A percentile compares a stretch with the other conserved stretches of the same genome.
Evolutionary conservation across 2,113 vertebrate species (phyloP).

Genomic region (Phylloscopus trochiloides): DNA sequence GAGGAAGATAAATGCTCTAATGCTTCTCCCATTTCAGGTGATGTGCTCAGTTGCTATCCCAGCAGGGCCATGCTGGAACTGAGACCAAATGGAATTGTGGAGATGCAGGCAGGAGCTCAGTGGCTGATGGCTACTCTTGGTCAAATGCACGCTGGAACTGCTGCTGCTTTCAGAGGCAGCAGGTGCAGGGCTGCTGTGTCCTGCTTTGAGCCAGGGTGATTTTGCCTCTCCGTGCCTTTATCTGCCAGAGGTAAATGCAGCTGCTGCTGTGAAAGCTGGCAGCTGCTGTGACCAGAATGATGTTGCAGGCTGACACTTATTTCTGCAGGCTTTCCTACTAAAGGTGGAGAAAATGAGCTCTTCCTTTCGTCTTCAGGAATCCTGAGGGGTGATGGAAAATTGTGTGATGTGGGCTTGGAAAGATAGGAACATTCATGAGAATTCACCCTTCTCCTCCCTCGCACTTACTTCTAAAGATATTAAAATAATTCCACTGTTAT

Average conservation of each 20-base stretch:
- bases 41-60: neutral
- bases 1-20: neutral
- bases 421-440: neutral
- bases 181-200: neutral
- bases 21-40: neutral
- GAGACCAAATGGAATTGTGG: neutral
- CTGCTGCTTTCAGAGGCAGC: neutral
- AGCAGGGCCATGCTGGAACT: neutral
- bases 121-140: neutral
- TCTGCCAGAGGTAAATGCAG: neutral
- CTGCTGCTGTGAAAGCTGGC: neutral
- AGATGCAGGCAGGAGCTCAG: neutral
- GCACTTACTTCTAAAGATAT: neutral
- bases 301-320: neutral
- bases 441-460: neutral
- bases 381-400: neutral
- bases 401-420: neutral
- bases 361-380: neutral
- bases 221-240: neutral
- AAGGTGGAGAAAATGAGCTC: neutral
- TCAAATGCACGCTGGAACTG: rapidly evolving
- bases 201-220: neutral
- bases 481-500: neutral
- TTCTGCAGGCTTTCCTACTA: neutral
- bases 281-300: neutral